phyloP scores from a whole-genome alignment of 2,888 invertebrate genomes.

The Macrophya annulata region DNA sequence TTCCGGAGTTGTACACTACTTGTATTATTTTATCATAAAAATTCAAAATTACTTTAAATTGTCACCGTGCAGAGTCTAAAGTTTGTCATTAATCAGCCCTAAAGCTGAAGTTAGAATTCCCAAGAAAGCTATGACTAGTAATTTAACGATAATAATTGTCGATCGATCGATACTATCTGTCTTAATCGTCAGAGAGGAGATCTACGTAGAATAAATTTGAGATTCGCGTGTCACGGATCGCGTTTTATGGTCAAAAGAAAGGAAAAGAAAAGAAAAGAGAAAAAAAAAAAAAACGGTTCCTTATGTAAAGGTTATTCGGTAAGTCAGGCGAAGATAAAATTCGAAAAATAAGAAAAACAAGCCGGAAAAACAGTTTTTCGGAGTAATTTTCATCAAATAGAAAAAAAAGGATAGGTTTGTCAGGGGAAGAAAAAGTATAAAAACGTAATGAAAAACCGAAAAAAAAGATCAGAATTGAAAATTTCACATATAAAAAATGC shows the following conservation, averaged over 20 bases:
- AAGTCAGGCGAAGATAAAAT: not conserved
- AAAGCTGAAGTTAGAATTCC: not conserved
- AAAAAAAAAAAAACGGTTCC: not conserved
- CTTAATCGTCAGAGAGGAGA: constrained; percentile 9
- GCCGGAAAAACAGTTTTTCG: no score
- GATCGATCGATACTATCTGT: constrained; percentile 38
- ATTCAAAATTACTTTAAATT: not conserved
- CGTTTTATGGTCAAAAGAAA: not conserved
- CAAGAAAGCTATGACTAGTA: not conserved
- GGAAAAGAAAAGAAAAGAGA: not conserved
- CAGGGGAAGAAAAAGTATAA: no score
- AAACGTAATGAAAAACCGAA: no score
- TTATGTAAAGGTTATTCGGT: not conserved
- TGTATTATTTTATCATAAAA: not conserved
- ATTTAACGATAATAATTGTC: constrained; percentile 4
- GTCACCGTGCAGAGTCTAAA: not conserved
- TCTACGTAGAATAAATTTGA: not conserved
- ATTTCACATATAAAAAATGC: no score
- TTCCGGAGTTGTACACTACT: not conserved
- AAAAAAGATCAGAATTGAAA: no score
- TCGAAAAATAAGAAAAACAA: no score
- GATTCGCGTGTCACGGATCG: constrained; percentile 27
- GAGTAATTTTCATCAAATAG: no score
- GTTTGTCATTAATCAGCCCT: not conserved
- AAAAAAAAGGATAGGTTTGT: no score